phyloP scores from a whole-genome alignment of 1,140 invertebrate species.

The Cydia strobilella region DNA sequence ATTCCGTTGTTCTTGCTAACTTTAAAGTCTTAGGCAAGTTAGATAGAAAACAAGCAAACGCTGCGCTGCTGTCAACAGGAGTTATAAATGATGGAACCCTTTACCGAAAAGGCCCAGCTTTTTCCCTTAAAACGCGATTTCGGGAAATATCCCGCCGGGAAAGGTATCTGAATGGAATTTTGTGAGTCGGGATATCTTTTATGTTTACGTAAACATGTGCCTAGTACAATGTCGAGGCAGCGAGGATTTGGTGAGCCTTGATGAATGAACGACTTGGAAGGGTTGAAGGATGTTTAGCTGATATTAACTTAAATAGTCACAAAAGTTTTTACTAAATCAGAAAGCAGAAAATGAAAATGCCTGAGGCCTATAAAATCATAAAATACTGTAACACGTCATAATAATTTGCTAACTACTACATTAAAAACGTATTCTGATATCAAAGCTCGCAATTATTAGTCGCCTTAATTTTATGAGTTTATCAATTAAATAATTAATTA shows the following conservation, averaged over 20 bases:
- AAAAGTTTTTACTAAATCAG: neutral
- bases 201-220: neutral
- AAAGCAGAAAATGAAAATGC: too few relatives aligned
- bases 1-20: neutral
- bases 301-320: neutral
- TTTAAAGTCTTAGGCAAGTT: constrained; percentile 21
- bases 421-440: too few relatives aligned
- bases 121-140: constrained; percentile 42
- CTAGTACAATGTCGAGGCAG: constrained; percentile 8
- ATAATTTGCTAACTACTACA: too few relatives aligned
- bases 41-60: constrained; percentile 31
- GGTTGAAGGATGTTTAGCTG: neutral
- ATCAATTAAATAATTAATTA: too few relatives aligned
- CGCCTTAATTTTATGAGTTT: too few relatives aligned
- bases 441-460: too few relatives aligned
- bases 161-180: constrained; percentile 35
- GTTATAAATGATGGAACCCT: constrained; percentile 60
- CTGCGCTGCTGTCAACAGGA: constrained; percentile 44
- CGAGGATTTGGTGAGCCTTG: constrained; percentile 12
- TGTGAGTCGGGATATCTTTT: constrained; percentile 18
- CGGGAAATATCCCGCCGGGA: constrained; percentile 42
- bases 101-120: constrained; percentile 39
- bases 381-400: too few relatives aligned
- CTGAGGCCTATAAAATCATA: too few relatives aligned
- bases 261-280: constrained; percentile 33